These are phyloP conservation scores for Asteroscopus sphinx DNA, from an alignment of 2,888 invertebrate genomes.

Conservation along the genomic window DNA sequence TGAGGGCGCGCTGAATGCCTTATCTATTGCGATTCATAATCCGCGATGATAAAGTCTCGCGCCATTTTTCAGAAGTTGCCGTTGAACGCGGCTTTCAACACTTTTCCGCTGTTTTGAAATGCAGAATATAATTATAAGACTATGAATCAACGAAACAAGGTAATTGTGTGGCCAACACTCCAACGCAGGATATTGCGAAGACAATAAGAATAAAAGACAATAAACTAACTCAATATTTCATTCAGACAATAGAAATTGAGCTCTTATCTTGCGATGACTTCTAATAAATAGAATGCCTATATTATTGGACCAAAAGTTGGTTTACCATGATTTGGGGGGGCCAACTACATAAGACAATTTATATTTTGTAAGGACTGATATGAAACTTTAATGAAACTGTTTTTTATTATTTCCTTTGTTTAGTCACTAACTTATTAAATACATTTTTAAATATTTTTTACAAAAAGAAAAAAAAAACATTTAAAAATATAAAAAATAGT, in stretches of 20 bases:
- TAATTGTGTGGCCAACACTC: slow-evolving; percentile 51
- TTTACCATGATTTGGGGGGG: not conserved
- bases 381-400: too few species aligned
- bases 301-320: slow-evolving; percentile 44
- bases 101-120: slow-evolving; percentile 58
- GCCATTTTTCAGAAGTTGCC: slow-evolving; percentile 65
- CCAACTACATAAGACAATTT: not conserved
- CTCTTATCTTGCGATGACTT: slow-evolving; percentile 48
- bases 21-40: slow-evolving; percentile 79
- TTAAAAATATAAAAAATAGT: too few species aligned
- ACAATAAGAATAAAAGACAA: slow-evolving; percentile 56
- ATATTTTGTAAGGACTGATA: too few species aligned
- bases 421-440: too few species aligned
- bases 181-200: slow-evolving; percentile 47
- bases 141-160: slow-evolving; percentile 49
- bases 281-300: slow-evolving; percentile 44
- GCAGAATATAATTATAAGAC: slow-evolving; percentile 53
- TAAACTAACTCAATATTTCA: slow-evolving; percentile 57
- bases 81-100: slow-evolving; percentile 58
- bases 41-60: slow-evolving; percentile 67
- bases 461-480: too few species aligned
- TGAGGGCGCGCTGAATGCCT: slow-evolving; percentile 78
- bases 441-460: too few species aligned
- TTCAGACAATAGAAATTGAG: slow-evolving; percentile 53
- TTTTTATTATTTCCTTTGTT: too few species aligned